Base-by-base conservation (phyloP, 2,888 invertebrate species). In the Agrochola lota region DNA sequence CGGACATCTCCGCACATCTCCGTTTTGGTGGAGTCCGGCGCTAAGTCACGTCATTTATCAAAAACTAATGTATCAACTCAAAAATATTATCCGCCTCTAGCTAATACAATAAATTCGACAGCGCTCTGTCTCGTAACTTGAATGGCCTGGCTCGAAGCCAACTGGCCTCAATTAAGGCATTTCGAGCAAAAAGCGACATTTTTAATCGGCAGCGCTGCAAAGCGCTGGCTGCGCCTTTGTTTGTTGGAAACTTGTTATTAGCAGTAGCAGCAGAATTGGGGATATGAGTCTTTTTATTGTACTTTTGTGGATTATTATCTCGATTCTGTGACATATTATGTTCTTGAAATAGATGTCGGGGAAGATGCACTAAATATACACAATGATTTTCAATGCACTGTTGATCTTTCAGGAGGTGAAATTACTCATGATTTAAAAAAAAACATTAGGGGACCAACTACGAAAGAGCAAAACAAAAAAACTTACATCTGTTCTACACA, bases 161-260 rank as follows among this genome's bases (percentile, higher is more conserved):
- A 69, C 69, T 77, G 87, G 78, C 81, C 76, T 80, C 78, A 87
- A 84, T 87, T 87, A 85, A 80, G 74, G 73, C 67, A n/a, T 71
- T 80, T 75, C 57, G 49, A 74, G n/a, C 64, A 80, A 85, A 87
- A 85, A 77, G 74, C 76, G 84, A 64, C 86, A 81, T 74, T 88
- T 80, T 83, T 83, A 88, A 88, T 78, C 81, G 77, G 63, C 26
- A 52, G 46, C 74, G 17, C 64, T 79, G 49, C 40, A 75, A 64
- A 71, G 55, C 23, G 60, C n/a, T 23, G 69, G 49, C 35, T 79
- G 64, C 60, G 60, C 77, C 77, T 68, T 77, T 86, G 62, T 70
- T 49, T 60, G 70, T 69, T 64, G 66, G 66, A 26, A 76, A 75
- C 67, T 71, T 59, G 52, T 84, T 76, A 84, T 82, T 80, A 80